These are phyloP conservation scores for Anoplius nigerrimus DNA, from an alignment of 2,888 invertebrate genomes.

Conservation along the genomic window DNA sequence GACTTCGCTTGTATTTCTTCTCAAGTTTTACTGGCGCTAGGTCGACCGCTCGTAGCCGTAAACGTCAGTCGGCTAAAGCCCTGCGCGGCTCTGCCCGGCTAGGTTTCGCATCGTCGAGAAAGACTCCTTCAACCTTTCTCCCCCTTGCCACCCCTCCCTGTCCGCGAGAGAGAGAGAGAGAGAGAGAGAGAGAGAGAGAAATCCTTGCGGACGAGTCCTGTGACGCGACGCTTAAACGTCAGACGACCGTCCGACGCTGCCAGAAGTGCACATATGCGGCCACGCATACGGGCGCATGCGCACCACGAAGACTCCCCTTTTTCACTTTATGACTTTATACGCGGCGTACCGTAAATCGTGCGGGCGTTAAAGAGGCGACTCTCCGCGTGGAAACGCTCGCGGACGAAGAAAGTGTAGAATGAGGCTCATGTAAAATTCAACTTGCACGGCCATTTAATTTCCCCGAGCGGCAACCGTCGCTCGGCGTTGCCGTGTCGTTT, in stretches of 20 bases:
- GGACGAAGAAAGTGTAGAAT: no score
- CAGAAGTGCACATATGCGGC: background rate
- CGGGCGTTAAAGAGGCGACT: no score
- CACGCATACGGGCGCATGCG: background rate
- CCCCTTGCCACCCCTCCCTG: slow-evolving; percentile 1
- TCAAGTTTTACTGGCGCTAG: slow-evolving; percentile 69
- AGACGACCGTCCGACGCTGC: background rate
- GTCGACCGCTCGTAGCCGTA: slow-evolving; percentile 64
- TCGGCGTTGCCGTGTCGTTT: no score
- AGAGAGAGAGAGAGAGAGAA: no score
- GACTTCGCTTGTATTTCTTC: slow-evolving; percentile 68
- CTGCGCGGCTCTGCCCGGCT: slow-evolving; percentile 39
- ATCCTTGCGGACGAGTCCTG: background rate
- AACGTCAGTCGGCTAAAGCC: slow-evolving; percentile 63
- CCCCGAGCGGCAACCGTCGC: no score
- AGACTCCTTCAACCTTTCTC: slow-evolving; percentile 19
- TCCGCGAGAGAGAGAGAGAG: no score
- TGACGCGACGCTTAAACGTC: background rate
- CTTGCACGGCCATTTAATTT: no score
- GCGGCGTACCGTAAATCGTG: no score
- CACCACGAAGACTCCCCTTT: no score
- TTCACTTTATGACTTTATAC: no score
- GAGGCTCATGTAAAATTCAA: no score
- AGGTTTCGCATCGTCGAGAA: slow-evolving; percentile 13
- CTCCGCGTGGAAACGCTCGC: no score